Evolutionary conservation across 2,113 vertebrate species (phyloP), one percentile per base, ranked within the genome.

Genomic region (Dicentrarchus labrax): DNA sequence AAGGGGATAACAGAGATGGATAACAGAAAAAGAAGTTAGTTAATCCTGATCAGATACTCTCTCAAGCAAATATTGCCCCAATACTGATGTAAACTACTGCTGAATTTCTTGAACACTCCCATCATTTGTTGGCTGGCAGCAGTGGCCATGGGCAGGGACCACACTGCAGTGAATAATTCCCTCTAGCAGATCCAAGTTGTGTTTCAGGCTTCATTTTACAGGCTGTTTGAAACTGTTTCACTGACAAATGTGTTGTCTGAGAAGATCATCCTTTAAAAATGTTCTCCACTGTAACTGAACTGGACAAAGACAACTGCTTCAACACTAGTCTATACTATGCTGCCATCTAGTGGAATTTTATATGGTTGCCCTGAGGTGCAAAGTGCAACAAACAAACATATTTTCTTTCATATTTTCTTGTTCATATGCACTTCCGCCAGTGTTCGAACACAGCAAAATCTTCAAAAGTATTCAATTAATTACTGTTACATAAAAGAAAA

Each of bases 291-390:
- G 43, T 41, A 24, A 51, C 17, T 64, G 38, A 74, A 30, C 15
- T 8, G 5, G 19, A 24, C 4, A 22, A 24, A 0, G 9, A 11
- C 17, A 57, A 3, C 10, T 41, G 4, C 30, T 15, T 47, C 2
- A 12, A 43, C 39, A 51, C 22, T 56, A 8, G 64, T 71, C 36
- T 76, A 39, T 80, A 57, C 65, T 72, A 16, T 92, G 76, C 88
- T 94, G 90, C 91, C 87, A 91, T 89, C 94, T 93, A 84, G 89
- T 91, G 94, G 53, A 6, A 39, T 1, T 0, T 38, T 45, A 19
- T 24, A 72, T 48, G 16, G 17, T 39, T 5, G 50, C 22, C 8
- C 24, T 2, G 0, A 74, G 39, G 10, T 74, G 24, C 45, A 66
- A 62, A 21, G 8, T 8, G 21, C 19, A 64, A 74, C 30, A 51